A percentile compares a stretch with the other conserved stretches of the same genome.
These are phyloP conservation scores for Polymixis flavicincta DNA, from an alignment of 2,888 invertebrate species.

Conservation along the genomic window DNA sequence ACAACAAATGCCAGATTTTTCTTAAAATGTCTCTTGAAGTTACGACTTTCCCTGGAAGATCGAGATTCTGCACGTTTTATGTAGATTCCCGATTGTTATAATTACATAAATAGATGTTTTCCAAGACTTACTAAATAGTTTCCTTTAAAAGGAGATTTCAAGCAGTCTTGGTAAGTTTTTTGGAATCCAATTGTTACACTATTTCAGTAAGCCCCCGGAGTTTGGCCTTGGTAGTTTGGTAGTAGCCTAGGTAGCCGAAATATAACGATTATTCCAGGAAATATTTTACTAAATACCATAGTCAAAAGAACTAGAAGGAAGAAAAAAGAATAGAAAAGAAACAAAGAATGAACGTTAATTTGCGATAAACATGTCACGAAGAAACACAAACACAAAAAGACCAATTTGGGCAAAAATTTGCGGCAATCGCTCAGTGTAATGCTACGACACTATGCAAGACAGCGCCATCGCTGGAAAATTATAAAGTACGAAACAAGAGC, in stretches of 20 bases:
- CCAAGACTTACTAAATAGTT: background rate
- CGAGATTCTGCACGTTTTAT: too few relatives aligned
- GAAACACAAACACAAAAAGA: too few relatives aligned
- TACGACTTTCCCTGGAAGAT: background rate
- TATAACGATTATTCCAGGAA: background rate
- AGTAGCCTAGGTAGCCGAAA: background rate
- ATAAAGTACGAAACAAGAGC: background rate
- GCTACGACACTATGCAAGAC: too few relatives aligned
- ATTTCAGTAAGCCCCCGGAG: background rate
- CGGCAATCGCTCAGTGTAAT: too few relatives aligned
- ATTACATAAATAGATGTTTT: background rate
- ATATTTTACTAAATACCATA: background rate
- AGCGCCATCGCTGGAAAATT: background rate
- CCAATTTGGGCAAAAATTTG: too few relatives aligned
- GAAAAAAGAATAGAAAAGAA: too few relatives aligned
- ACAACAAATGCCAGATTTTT: background rate
- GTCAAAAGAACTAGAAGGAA: background rate
- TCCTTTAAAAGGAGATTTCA: background rate
- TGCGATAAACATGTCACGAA: too few relatives aligned
- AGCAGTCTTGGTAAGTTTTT: background rate
- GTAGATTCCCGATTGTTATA: background rate
- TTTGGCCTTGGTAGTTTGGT: background rate
- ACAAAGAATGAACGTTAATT: too few relatives aligned
- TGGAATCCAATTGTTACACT: background rate
- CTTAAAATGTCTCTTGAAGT: background rate